Percentiles rank a stretch among this genome's conserved stretches.
phyloP scores from a whole-genome alignment of 2,113 vertebrate genomes.

The Tychaedon coryphoeus region DNA sequence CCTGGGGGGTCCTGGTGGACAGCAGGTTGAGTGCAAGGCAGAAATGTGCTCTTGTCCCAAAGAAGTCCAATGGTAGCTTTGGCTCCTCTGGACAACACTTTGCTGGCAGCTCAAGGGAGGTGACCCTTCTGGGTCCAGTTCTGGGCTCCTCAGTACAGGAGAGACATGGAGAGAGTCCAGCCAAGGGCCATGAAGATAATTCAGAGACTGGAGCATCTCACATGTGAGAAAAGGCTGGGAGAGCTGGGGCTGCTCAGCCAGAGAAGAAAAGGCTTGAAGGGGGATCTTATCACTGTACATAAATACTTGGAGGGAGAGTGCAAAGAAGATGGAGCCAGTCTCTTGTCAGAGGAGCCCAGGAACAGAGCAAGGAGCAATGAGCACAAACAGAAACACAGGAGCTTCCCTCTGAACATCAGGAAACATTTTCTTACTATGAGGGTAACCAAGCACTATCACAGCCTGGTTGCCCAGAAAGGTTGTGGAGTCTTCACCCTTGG shows the following conservation, averaged over 20 bases:
- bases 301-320: background rate
- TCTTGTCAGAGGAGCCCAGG: background rate
- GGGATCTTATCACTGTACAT: background rate
- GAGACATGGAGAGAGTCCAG: background rate
- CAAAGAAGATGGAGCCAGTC: background rate
- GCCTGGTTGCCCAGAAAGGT: background rate
- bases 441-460: background rate
- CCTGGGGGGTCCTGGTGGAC: background rate
- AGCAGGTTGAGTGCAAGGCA: background rate
- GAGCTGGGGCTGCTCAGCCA: background rate
- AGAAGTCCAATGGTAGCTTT: background rate
- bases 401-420: background rate
- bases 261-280: background rate
- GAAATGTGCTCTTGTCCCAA: rapidly evolving
- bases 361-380: background rate
- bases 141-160: background rate
- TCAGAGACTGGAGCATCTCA: background rate
- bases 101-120: background rate
- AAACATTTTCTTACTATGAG: background rate
- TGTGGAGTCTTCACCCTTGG: background rate
- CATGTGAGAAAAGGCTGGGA: background rate
- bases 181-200: background rate
- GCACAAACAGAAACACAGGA: background rate
- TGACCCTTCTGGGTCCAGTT: background rate
- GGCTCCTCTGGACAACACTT: background rate